These are phyloP conservation scores for Lepidostoma basale DNA, from an alignment of 1,140 invertebrate genomes.

Conservation along the genomic window DNA sequence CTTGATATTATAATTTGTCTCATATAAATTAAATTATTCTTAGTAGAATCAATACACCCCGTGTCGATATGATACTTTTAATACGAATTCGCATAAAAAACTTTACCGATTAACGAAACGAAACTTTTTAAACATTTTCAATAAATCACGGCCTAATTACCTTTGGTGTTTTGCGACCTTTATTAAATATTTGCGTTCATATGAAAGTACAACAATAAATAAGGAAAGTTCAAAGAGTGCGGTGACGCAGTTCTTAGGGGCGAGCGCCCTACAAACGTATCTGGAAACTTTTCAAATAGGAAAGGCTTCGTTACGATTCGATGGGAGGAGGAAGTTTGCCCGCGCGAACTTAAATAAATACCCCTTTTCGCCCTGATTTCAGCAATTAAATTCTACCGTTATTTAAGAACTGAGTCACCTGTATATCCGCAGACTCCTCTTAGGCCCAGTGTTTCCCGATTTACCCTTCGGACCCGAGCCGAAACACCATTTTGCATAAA, in stretches of 20 bases:
- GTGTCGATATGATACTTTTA: neutral
- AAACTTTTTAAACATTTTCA: slow-evolving; percentile 6
- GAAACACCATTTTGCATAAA: slow-evolving; percentile 38
- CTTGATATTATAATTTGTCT: too few relatives aligned
- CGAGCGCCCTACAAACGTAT: slow-evolving; percentile 35
- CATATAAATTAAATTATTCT: neutral
- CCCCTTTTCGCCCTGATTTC: slow-evolving; percentile 36
- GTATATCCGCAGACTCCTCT: slow-evolving; percentile 35
- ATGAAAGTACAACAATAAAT: slow-evolving; percentile 44
- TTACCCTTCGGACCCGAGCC: slow-evolving; percentile 14
- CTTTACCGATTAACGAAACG: neutral
- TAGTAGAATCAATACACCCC: neutral
- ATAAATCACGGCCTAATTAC: slow-evolving; percentile 26
- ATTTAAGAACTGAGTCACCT: slow-evolving; percentile 35
- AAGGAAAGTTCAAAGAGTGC: slow-evolving; percentile 41
- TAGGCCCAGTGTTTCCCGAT: slow-evolving; percentile 35
- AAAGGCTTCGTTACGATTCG: slow-evolving; percentile 45
- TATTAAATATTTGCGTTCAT: slow-evolving; percentile 37
- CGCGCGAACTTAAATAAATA: slow-evolving; percentile 45
- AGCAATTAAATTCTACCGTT: slow-evolving; percentile 47
- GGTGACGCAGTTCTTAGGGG: slow-evolving; percentile 21
- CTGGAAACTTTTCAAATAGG: slow-evolving; percentile 44
- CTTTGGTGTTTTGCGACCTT: slow-evolving; percentile 20
- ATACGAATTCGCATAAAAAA: neutral
- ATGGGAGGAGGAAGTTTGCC: slow-evolving; percentile 33